Evolutionary conservation across 1,140 invertebrate genomes (phyloP).

Genomic region (Drosophila elegans): DNA sequence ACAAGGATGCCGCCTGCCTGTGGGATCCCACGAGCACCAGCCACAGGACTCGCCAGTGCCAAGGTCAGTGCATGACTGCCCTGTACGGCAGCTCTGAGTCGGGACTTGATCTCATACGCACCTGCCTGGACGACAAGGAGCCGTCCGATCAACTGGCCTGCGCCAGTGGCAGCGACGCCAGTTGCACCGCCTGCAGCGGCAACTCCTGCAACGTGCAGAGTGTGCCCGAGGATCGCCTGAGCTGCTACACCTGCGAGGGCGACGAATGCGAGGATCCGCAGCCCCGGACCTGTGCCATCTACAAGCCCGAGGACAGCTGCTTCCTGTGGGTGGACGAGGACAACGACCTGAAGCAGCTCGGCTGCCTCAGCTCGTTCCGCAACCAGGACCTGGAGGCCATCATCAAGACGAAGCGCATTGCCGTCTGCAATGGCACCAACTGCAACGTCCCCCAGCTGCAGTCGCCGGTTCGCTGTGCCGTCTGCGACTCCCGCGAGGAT

Average conservation of each 20-base stretch:
- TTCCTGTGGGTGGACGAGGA: constrained; percentile 63
- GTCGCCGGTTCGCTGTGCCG: constrained; percentile 53
- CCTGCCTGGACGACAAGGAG: constrained; percentile 75
- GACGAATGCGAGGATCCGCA: constrained; percentile 60
- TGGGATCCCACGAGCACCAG: constrained; percentile 31
- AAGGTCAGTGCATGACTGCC: constrained; percentile 74
- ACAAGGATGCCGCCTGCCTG: constrained; percentile 57
- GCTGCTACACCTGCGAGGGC: constrained; percentile 67
- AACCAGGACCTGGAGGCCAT: constrained; percentile 67
- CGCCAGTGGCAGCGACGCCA: constrained; percentile 30
- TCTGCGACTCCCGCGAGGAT: constrained; percentile 70
- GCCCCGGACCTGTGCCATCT: constrained; percentile 46
- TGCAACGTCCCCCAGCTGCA: constrained; percentile 61
- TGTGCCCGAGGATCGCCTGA: constrained; percentile 56
- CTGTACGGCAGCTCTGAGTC: constrained; percentile 61
- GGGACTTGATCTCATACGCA: constrained; percentile 70
- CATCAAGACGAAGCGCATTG: constrained; percentile 68
- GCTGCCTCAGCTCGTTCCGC: constrained; percentile 74
- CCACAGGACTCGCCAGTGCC: constrained; percentile 66
- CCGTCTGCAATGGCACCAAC: constrained; percentile 60
- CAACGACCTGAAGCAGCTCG: constrained; percentile 60
- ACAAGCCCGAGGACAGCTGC: constrained; percentile 70
- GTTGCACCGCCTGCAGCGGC: constrained; percentile 56
- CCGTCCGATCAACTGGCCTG: constrained; percentile 50
- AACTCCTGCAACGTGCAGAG: constrained; percentile 56